Evolutionary conservation across 2,888 invertebrate genomes (phyloP).

Genomic region (Pyrrhosoma nymphula): DNA sequence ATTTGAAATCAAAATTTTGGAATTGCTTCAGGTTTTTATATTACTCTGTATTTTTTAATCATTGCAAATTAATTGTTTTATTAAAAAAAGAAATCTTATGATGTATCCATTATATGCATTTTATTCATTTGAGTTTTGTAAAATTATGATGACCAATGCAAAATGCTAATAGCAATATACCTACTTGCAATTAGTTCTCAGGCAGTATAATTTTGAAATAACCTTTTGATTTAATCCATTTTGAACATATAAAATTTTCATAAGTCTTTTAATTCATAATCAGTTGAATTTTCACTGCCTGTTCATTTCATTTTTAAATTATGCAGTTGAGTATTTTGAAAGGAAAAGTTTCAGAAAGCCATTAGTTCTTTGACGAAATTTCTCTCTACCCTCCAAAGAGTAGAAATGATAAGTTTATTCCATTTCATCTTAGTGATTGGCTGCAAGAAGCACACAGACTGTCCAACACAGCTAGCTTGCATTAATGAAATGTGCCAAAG

Average conservation of each 20-base stretch:
- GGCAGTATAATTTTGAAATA: too few relatives aligned
- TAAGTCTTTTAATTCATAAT: too few relatives aligned
- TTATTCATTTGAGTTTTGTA: neutral
- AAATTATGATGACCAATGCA: neutral
- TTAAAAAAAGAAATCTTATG: neutral
- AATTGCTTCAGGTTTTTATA: neutral
- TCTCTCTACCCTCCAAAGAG: neutral
- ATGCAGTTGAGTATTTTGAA: neutral
- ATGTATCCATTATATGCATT: neutral
- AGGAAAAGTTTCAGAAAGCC: neutral
- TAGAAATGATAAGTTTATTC: neutral
- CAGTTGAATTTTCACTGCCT: too few relatives aligned
- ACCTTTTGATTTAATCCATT: too few relatives aligned
- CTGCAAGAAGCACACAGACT: constrained; percentile 89
- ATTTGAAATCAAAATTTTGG: neutral
- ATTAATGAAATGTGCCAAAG: constrained; percentile 89
- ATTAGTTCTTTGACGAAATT: neutral
- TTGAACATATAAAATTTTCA: too few relatives aligned
- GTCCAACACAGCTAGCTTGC: constrained; percentile 88
- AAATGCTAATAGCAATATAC: too few relatives aligned
- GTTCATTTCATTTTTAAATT: neutral
- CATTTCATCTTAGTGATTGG: constrained; percentile 83
- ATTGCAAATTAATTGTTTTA: neutral
- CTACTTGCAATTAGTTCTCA: too few relatives aligned
- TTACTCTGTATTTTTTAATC: neutral